Percentiles rank a stretch among this genome's conserved stretches.
These are phyloP conservation scores for Drosophila melanogaster DNA, from an alignment of 1,140 invertebrate genomes.

Conservation along the genomic window Release_6_plus_ISO1_MT NC_004354.4:7607001-7607500, in stretches of 20 bases:
- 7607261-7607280: slow-evolving; percentile 15
- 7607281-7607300: slow-evolving; percentile 30
- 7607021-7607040: background rate
- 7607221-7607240: slow-evolving; percentile 45
- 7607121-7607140: slow-evolving; percentile 36
- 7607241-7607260: slow-evolving; percentile 44
- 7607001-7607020: background rate
- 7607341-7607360: slow-evolving; percentile 27
- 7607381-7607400: slow-evolving; percentile 15
- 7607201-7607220: slow-evolving; percentile 8
- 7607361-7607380: slow-evolving; percentile 5
- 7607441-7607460: slow-evolving; percentile 38
- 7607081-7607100: slow-evolving; percentile 25
- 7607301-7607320: background rate
- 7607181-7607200: background rate
- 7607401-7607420: slow-evolving; percentile 70
- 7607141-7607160: slow-evolving; percentile 1
- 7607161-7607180: background rate
- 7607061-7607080: slow-evolving; percentile 50
- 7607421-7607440: slow-evolving; percentile 80
- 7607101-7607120: slow-evolving; percentile 27
- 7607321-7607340: background rate
- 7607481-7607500: background rate
- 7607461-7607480: slow-evolving; percentile 1
- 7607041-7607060: slow-evolving; percentile 38